A percentile compares a stretch with the other conserved stretches of the same genome.
phyloP scores from a whole-genome alignment of 2,888 invertebrate genomes.

The Lepidocyrtoides sp. region DNA sequence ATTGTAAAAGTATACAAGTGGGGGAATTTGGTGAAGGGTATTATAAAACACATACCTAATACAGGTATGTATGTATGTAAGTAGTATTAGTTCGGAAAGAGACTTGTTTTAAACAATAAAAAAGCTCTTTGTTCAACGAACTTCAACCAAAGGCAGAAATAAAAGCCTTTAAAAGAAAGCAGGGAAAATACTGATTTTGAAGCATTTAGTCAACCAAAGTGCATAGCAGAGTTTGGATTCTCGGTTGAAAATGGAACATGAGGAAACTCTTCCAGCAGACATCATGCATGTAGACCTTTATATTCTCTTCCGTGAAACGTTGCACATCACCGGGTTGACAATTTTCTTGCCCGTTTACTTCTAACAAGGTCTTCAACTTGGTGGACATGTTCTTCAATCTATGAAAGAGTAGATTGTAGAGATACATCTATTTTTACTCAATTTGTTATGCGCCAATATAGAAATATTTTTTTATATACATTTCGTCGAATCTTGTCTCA shows the following conservation, averaged over 20 bases:
- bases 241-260: neutral
- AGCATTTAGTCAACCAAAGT: constrained; percentile 18
- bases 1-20: too few species aligned
- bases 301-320: neutral
- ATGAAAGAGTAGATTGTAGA: neutral
- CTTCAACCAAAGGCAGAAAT: too few species aligned
- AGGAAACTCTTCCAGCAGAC: constrained; percentile 53
- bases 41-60: too few species aligned
- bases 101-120: too few species aligned
- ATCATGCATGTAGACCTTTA: too few species aligned
- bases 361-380: constrained; percentile 58
- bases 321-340: constrained; percentile 58
- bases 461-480: neutral
- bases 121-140: too few species aligned
- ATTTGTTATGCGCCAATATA: neutral
- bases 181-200: neutral
- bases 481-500: neutral
- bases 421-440: too few species aligned
- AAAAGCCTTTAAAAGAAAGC: too few species aligned
- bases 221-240: neutral
- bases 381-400: neutral
- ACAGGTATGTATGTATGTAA: too few species aligned
- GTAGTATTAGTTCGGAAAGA: too few species aligned
- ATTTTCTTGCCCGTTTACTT: constrained; percentile 61
- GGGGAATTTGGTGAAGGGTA: too few species aligned